Evolutionary conservation across 2,888 invertebrate species (phyloP), one percentile per base, ranked within the genome.

Genomic region (Chymomyza amoena): DNA sequence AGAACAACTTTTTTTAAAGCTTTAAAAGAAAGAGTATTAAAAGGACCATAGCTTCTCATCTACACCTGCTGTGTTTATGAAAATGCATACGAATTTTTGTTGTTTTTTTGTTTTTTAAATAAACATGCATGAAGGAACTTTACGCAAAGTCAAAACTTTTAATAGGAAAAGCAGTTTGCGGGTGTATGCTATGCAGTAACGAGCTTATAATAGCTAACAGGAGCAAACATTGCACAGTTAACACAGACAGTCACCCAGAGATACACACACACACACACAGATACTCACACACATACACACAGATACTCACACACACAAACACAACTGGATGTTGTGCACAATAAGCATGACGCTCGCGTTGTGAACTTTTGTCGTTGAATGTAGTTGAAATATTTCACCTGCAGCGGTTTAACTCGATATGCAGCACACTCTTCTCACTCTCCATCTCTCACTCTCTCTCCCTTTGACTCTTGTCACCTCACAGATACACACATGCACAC

Each of bases 321-420:
- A 18, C 36, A 50, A 18, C 4, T 36, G 25, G 18, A 16, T 32
- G 32, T 7, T 45, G 39, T 45, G 7, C 32, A 32, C 39, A 15
- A 10, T 4, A 45, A 45, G 39, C 39, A 69, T 59, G 69, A 56
- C 60, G 66, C 66, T 77, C 69, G 32, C 66, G 56, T 56, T 18
- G 56, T 62, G 61, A 75, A 32, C 59, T 64, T 57, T 68, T 68
- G 62, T 32, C 68, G 66, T 50, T 68, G 54, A 25, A 32, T 32
- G 32, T 32, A 32, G 32, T 32, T 20, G 25, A 64, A 45, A 64
- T 64, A 64, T 57, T 64, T 66, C 61, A 66, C 60, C 66, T 61
- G 60, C 61, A 56, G 64, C 56, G 56, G 25, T 57, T 54, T 63
- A 4, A 16, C 52, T 60, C 32, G 36, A 28, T 61, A 25, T 20